Evolutionary conservation across 2,888 invertebrate genomes (phyloP).

Genomic region (Endomychus coccineus): DNA sequence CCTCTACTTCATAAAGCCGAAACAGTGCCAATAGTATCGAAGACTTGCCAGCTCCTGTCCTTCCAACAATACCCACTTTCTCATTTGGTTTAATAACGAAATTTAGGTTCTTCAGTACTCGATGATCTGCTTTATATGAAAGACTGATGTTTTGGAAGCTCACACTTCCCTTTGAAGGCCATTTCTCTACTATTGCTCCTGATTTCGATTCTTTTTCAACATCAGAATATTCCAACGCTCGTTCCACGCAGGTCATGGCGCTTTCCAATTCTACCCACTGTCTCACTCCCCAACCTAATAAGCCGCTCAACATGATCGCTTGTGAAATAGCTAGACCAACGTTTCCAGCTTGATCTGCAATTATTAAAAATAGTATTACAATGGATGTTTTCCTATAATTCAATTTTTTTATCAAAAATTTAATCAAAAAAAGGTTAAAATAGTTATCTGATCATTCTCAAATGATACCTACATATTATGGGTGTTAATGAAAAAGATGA

Average conservation of each 20-base stretch:
- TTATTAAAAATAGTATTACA: background rate
- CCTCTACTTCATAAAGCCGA: constrained; percentile 51
- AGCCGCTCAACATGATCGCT: constrained; percentile 41
- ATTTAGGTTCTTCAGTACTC: constrained; percentile 65
- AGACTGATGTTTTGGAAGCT: constrained; percentile 62
- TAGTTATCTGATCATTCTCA: no score
- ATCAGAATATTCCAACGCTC: constrained; percentile 47
- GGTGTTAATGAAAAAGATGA: no score
- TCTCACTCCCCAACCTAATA: constrained; percentile 81
- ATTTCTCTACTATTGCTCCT: constrained; percentile 43
- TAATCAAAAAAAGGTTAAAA: background rate
- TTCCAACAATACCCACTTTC: constrained; percentile 77
- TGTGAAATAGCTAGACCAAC: constrained; percentile 41
- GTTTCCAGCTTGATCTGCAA: constrained; percentile 26
- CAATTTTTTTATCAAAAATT: background rate
- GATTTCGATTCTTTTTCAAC: constrained; percentile 45
- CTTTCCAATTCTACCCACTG: constrained; percentile 48
- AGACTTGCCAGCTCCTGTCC: constrained; percentile 76
- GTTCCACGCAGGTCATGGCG: constrained; percentile 85
- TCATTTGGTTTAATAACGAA: constrained; percentile 59
- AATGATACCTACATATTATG: no score
- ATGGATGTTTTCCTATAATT: background rate
- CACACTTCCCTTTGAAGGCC: constrained; percentile 66
- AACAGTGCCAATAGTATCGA: constrained; percentile 65
- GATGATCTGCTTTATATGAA: constrained; percentile 64